Conservation (phyloP, 2,113 vertebrate genomes). For the Chloroceryle aenea region DNA sequence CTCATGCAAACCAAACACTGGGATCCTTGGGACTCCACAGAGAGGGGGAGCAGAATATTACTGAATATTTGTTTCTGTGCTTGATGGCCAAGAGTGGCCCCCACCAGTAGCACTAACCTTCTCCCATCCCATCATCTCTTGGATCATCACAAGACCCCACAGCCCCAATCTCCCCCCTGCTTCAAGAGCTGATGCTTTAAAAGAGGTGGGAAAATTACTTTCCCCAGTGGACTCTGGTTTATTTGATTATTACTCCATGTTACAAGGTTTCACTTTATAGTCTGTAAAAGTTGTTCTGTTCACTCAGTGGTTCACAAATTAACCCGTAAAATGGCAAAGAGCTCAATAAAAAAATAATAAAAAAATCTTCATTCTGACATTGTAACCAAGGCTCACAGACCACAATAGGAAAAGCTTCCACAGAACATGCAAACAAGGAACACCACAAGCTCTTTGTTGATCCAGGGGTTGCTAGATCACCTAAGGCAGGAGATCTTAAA, state of each 20-base stretch:
- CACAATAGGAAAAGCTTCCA: neutral
- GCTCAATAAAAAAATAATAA: neutral
- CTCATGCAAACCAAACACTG: neutral
- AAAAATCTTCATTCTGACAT: neutral
- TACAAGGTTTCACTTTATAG: slow-evolving; percentile 18
- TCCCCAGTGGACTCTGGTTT: neutral
- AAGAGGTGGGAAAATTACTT: neutral
- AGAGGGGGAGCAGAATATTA: neutral
- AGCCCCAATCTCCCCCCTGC: neutral
- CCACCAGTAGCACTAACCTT: neutral
- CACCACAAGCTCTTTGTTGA: neutral
- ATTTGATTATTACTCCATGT: slow-evolving; percentile 8
- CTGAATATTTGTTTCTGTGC: neutral
- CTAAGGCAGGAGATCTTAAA: neutral
- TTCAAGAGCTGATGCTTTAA: neutral
- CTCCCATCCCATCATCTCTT: accelerated
- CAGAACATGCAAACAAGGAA: neutral
- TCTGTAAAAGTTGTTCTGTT: slow-evolving; percentile 30
- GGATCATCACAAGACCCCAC: neutral
- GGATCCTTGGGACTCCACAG: neutral
- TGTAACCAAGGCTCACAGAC: neutral
- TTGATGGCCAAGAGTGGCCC: neutral
- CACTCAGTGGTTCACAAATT: slow-evolving; percentile 34
- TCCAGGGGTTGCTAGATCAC: neutral
- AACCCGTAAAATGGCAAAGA: slow-evolving; percentile 38